Percentiles rank a stretch among this genome's conserved stretches.
phyloP scores from a whole-genome alignment of 2,113 vertebrate species.

The Otis tarda region DNA sequence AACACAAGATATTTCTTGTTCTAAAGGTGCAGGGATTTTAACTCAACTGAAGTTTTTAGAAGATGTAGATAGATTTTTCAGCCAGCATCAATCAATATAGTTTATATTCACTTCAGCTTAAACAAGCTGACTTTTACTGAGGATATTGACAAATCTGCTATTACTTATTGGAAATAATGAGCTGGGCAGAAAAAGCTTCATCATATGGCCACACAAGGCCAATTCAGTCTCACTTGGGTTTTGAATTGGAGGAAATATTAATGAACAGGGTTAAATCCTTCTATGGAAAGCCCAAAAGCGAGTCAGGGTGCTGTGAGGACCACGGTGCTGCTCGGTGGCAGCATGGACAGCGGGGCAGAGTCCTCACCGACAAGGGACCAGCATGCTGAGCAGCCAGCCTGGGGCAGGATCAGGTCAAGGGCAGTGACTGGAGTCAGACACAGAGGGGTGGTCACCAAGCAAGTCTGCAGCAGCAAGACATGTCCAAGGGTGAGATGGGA shows the following conservation, averaged over 20 bases:
- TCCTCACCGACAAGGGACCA: accelerated
- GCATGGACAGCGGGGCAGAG: accelerated
- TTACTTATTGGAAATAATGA: neutral
- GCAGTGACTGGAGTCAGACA: neutral
- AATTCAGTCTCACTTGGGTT: neutral
- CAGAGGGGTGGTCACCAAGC: accelerated
- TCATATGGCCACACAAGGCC: neutral
- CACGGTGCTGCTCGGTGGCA: neutral
- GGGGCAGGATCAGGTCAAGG: neutral
- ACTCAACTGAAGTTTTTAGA: neutral
- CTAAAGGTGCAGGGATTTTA: neutral
- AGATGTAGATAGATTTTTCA: neutral
- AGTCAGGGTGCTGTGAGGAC: neutral
- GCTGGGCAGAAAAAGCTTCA: neutral
- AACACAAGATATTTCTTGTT: neutral
- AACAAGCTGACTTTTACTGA: neutral
- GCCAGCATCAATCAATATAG: neutral
- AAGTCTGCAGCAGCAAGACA: neutral
- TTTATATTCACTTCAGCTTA: neutral
- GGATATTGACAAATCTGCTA: conserved; percentile 10
- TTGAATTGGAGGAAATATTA: neutral
- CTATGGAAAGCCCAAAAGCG: neutral
- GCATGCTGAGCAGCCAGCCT: neutral
- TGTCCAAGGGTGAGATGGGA: neutral
- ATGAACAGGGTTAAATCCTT: neutral